Percentiles rank a stretch among this genome's conserved stretches.
phyloP scores from a whole-genome alignment of 2,797 vertebrate species.

The Spinus olivaceus region DNA sequence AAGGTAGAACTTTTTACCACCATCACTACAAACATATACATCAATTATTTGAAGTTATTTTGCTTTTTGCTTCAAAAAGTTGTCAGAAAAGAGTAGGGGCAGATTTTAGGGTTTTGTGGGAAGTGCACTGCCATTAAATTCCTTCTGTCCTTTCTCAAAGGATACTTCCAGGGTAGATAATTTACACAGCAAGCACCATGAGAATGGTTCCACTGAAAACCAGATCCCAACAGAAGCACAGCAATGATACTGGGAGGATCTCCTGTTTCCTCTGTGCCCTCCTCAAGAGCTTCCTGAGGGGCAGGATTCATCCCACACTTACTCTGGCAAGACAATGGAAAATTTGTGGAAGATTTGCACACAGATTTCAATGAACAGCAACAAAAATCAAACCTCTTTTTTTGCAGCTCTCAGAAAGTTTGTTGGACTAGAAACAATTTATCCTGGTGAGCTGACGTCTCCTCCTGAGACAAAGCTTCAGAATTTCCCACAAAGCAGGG shows the following conservation, averaged over 20 bases:
- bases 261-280: neutral
- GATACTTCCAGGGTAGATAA: neutral
- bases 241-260: neutral
- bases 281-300: neutral
- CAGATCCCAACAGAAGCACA: neutral
- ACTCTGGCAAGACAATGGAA: neutral
- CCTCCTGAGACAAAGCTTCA: neutral
- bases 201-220: neutral
- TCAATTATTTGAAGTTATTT: neutral
- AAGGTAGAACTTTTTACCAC: neutral
- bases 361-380: neutral
- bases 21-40: neutral
- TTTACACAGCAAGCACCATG: neutral
- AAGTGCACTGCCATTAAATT: neutral
- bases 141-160: neutral
- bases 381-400: neutral
- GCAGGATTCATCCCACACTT: neutral
- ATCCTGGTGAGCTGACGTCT: neutral
- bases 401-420: neutral
- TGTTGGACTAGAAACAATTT: neutral
- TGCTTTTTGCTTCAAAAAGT: neutral
- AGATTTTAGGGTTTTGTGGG: neutral
- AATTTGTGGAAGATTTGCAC: neutral
- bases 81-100: neutral
- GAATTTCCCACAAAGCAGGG: neutral